Evolutionary conservation across 2,888 invertebrate species (phyloP).

Genomic region (Ectemnius cavifrons): DNA sequence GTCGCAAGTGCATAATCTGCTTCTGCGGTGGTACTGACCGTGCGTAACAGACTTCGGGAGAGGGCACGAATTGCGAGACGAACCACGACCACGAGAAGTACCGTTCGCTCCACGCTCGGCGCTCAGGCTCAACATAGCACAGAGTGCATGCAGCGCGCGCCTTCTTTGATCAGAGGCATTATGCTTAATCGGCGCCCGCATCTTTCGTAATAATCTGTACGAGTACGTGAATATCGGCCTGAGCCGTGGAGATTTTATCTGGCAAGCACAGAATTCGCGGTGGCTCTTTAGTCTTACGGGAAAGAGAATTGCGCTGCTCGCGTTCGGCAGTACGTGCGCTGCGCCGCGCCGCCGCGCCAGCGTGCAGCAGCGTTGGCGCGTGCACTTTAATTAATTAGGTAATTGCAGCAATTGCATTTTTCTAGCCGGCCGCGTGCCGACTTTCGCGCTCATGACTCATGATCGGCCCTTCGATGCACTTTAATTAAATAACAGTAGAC

Average conservation of each 20-base stretch:
- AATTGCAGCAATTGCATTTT: conserved; percentile 49
- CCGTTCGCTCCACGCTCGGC: background rate
- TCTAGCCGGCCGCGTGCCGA: conserved; percentile 13
- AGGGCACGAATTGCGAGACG: background rate
- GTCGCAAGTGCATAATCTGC: conserved; percentile 47
- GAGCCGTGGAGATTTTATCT: no score
- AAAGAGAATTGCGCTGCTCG: conserved; percentile 16
- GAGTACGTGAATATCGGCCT: no score
- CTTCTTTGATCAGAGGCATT: no score
- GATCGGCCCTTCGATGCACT: conserved; percentile 34
- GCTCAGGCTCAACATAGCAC: no score
- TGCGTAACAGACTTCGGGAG: conserved; percentile 38
- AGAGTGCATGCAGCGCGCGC: no score
- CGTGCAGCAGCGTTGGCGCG: conserved; percentile 23
- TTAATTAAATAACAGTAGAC: conserved; percentile 34
- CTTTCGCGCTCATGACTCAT: conserved; percentile 40
- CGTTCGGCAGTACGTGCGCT: no score
- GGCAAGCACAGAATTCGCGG: background rate
- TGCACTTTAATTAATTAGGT: conserved; percentile 60
- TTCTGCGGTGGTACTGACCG: conserved; percentile 38
- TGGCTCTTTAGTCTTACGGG: conserved; percentile 18
- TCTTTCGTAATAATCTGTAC: no score
- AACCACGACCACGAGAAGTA: background rate
- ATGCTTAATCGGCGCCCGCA: no score
- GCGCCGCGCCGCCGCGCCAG: conserved; percentile 21